These are phyloP conservation scores for Harpalus rufipes DNA, from an alignment of 2,888 invertebrate species.

Conservation along the genomic window DNA sequence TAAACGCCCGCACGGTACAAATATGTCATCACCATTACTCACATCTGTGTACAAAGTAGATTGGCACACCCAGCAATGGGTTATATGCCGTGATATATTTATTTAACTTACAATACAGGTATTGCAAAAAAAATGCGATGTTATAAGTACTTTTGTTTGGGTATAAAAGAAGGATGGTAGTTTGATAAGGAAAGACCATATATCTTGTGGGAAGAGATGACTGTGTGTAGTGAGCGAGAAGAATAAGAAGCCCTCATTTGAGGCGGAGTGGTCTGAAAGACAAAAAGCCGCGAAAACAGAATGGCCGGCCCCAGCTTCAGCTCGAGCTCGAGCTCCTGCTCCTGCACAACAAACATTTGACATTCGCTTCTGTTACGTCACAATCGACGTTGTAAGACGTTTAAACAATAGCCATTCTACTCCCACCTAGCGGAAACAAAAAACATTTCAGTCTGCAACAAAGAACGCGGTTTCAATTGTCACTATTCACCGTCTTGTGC, in stretches of 20 bases:
- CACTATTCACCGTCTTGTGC: constrained; percentile 74
- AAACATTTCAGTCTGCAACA: constrained; percentile 73
- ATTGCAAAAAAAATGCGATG: no score
- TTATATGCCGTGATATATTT: no score
- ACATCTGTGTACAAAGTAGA: no score
- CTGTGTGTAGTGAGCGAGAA: background rate
- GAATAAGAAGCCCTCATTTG: constrained; percentile 28
- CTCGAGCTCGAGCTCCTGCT: constrained; percentile 3
- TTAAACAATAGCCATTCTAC: constrained; percentile 75
- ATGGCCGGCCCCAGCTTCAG: constrained; percentile 10
- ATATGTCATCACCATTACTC: no score
- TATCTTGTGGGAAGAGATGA: background rate
- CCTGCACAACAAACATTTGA: constrained; percentile 71
- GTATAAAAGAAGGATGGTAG: background rate
- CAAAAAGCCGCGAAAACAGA: constrained; percentile 43
- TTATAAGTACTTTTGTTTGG: no score
- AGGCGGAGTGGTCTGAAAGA: constrained; percentile 12
- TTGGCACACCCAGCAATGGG: no score
- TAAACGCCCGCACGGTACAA: no score
- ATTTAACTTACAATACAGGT: no score
- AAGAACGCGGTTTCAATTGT: constrained; percentile 76
- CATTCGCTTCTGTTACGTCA: constrained; percentile 74
- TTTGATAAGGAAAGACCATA: background rate
- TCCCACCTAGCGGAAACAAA: constrained; percentile 75
- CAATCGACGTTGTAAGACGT: constrained; percentile 75